A percentile compares a stretch with the other conserved stretches of the same genome.
Evolutionary conservation across 2,888 invertebrate genomes (phyloP).

Genomic region (Phragmatobia fuliginosa): DNA sequence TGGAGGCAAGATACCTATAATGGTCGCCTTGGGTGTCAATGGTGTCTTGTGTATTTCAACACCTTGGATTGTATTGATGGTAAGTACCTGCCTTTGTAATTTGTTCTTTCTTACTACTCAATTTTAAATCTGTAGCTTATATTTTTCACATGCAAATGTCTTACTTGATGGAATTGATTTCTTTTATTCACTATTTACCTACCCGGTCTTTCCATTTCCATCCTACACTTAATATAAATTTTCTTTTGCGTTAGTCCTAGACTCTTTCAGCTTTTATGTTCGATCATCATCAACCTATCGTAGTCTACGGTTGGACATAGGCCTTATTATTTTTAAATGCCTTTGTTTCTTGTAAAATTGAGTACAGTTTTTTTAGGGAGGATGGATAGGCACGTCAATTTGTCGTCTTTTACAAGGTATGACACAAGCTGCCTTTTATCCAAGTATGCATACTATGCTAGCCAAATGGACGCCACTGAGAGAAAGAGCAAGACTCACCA

Average conservation of each 20-base stretch:
- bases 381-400: constrained; percentile 87
- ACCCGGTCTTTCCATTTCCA: no score
- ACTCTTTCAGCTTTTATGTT: no score
- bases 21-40: constrained; percentile 70
- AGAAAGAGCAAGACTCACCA: constrained; percentile 86
- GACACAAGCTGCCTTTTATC: constrained; percentile 90
- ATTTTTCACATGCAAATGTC: no score
- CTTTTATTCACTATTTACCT: no score
- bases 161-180: no score
- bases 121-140: no score
- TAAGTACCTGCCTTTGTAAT: constrained; percentile 29
- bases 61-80: constrained; percentile 66
- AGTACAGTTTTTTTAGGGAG: constrained; percentile 66
- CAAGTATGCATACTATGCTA: constrained; percentile 88
- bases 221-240: no score
- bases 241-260: no score
- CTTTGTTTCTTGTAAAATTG: not conserved
- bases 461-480: constrained; percentile 90
- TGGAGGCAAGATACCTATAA: constrained; percentile 87
- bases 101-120: no score
- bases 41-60: constrained; percentile 60
- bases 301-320: no score
- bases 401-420: constrained; percentile 91
- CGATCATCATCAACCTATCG: no score
- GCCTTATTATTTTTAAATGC: no score